Conservation (phyloP, 2,113 vertebrate genomes). For the Hoplias malabaricus region DNA sequence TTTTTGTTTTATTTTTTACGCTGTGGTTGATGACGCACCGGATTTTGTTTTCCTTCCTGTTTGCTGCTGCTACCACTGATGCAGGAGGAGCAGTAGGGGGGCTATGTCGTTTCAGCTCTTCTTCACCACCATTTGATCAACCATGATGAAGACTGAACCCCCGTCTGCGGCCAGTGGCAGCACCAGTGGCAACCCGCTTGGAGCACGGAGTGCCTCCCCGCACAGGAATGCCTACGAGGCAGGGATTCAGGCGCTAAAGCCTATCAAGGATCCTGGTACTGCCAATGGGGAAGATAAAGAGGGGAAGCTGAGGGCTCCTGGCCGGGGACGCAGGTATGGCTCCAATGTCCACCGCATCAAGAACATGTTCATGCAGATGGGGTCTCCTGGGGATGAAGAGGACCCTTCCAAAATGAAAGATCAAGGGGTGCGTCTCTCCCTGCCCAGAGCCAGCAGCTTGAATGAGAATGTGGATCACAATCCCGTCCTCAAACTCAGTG, state of each 20-base stretch:
- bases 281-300: conserved; percentile 74
- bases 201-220: conserved; percentile 84
- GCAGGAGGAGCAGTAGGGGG: conserved; percentile 59
- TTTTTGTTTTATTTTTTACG: too few relatives aligned
- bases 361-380: conserved; percentile 99
- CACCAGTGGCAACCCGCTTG: conserved; percentile 65
- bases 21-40: background rate
- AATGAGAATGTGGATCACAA: conserved; percentile 89
- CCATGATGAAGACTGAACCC: conserved; percentile 95
- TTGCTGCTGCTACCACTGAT: background rate
- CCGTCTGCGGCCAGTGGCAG: conserved; percentile 63
- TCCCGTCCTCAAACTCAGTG: conserved; percentile 85
- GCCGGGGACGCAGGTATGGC: conserved; percentile 87
- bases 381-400: conserved; percentile 77
- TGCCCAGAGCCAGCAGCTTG: conserved; percentile 89
- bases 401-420: conserved; percentile 82
- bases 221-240: conserved; percentile 95
- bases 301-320: conserved; percentile 74
- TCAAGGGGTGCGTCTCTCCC: conserved; percentile 84
- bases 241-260: conserved; percentile 87
- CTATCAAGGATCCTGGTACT: conserved; percentile 78
- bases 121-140: conserved; percentile 72
- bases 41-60: conserved; percentile 10
- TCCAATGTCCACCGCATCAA: conserved; percentile 98
- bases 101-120: conserved; percentile 68